phyloP scores from a whole-genome alignment of 2,113 vertebrate species.

The Chaetops frenatus region DNA sequence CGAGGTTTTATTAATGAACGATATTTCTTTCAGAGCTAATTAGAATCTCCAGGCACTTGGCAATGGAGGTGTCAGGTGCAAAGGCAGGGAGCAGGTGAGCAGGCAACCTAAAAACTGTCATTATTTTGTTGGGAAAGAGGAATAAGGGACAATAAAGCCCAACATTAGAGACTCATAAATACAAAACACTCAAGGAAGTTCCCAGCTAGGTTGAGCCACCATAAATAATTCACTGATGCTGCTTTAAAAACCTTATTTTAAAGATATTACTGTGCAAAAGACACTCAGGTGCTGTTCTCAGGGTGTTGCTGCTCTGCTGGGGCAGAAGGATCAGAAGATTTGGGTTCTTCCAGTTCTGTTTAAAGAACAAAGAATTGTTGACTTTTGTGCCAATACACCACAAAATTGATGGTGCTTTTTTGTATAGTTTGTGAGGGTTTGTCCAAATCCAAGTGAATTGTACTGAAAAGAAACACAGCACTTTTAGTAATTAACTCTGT shows the following conservation, averaged over 20 bases:
- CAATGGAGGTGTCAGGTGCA: slow-evolving; percentile 44
- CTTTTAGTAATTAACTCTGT: slow-evolving; percentile 57
- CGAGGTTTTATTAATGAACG: slow-evolving; percentile 63
- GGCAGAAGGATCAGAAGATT: neutral
- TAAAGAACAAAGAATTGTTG: neutral
- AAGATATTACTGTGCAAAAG: neutral
- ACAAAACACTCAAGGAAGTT: neutral
- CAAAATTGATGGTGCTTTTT: neutral
- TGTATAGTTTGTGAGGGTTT: neutral
- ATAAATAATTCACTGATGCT: neutral
- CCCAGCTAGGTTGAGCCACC: neutral
- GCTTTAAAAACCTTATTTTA: neutral
- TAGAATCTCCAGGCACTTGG: slow-evolving; percentile 51
- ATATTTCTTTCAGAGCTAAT: slow-evolving; percentile 67
- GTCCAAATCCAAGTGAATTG: slow-evolving; percentile 48
- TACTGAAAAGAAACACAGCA: slow-evolving; percentile 44
- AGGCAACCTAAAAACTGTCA: slow-evolving; percentile 48
- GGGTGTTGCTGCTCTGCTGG: neutral
- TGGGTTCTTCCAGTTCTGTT: neutral
- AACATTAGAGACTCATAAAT: neutral
- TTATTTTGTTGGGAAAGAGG: slow-evolving; percentile 34
- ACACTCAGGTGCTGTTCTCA: neutral
- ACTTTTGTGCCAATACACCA: neutral
- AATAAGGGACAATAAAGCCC: neutral
- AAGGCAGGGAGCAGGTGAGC: slow-evolving; percentile 54